These are phyloP conservation scores for Apogon hyalosoma DNA, from an alignment of 2,797 vertebrate genomes.

Conservation along the genomic window DNA sequence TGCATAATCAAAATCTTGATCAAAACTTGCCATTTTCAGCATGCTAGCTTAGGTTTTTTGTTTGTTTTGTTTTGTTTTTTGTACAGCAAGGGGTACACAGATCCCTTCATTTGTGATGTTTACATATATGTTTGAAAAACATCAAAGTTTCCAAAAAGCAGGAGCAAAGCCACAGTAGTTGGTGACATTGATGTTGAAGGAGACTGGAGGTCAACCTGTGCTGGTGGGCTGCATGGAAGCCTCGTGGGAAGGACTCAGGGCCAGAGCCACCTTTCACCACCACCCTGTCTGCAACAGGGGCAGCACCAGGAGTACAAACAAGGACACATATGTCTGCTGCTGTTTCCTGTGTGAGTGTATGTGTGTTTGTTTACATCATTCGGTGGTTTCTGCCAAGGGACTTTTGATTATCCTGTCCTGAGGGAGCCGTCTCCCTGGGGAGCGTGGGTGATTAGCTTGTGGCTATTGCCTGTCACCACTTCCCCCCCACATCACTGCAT, in stretches of 20 bases:
- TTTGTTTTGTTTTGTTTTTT: too few relatives aligned
- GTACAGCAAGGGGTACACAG: background rate
- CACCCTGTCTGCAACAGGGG: conserved; percentile 42
- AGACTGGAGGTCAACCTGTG: conserved; percentile 56
- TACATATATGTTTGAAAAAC: conserved; percentile 4
- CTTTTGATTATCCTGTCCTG: conserved; percentile 67
- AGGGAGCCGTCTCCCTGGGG: conserved; percentile 59
- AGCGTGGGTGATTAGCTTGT: conserved; percentile 65
- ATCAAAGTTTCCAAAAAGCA: conserved; percentile 23
- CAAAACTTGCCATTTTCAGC: too few relatives aligned
- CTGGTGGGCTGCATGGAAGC: conserved; percentile 38
- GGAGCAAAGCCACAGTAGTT: background rate
- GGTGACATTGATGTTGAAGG: conserved; percentile 41
- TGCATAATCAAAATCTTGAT: too few relatives aligned
- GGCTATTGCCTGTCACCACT: conserved; percentile 69
- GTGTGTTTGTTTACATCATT: conserved; percentile 63
- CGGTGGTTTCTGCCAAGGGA: conserved; percentile 53
- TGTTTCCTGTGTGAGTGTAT: conserved; percentile 38
- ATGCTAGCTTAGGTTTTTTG: too few relatives aligned
- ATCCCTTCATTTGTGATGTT: conserved; percentile 2
- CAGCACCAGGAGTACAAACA: conserved; percentile 57
- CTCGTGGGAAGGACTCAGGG: conserved; percentile 57
- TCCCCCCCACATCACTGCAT: conserved; percentile 27
- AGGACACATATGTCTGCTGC: conserved; percentile 59
- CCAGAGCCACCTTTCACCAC: conserved; percentile 59